These are phyloP conservation scores for Mustelus asterias DNA, from an alignment of 2,113 vertebrate species.

Conservation along the genomic window DNA sequence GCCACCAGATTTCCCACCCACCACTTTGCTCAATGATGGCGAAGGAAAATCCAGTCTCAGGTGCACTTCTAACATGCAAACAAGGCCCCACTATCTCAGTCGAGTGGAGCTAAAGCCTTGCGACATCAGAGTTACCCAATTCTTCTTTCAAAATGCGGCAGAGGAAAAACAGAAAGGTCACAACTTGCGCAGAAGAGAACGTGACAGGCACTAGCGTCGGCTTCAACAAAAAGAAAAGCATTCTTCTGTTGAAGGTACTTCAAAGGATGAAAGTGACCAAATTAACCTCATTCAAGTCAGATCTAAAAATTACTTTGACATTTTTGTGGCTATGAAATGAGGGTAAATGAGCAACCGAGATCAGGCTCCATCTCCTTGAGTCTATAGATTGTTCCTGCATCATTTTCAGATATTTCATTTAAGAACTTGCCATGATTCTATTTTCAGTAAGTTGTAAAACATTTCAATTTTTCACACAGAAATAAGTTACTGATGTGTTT, in stretches of 20 bases:
- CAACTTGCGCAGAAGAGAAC: not conserved
- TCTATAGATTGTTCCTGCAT: not conserved
- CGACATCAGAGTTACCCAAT: constrained; percentile 12
- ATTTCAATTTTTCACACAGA: not conserved
- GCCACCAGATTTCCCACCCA: not conserved
- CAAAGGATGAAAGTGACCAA: constrained; percentile 22
- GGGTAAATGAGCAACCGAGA: not conserved
- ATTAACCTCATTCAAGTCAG: not conserved
- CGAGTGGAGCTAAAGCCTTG: not conserved
- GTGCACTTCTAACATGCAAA: not conserved
- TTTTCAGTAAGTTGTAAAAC: not conserved
- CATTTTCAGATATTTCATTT: not conserved
- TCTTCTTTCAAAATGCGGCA: not conserved
- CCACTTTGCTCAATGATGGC: not conserved
- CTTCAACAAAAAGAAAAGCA: not conserved
- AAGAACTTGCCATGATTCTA: not conserved
- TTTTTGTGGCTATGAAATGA: constrained; percentile 16
- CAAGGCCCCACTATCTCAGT: not conserved
- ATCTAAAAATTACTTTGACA: constrained; percentile 9
- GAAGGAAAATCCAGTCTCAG: not conserved
- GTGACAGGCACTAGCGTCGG: not conserved
- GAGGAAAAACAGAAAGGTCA: constrained; percentile 3
- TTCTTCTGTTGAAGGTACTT: not conserved
- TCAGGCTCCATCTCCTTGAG: not conserved
- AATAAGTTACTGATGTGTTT: not conserved